Evolutionary conservation across 2,797 vertebrate genomes (phyloP).

Genomic region (Chelon labrosus): DNA sequence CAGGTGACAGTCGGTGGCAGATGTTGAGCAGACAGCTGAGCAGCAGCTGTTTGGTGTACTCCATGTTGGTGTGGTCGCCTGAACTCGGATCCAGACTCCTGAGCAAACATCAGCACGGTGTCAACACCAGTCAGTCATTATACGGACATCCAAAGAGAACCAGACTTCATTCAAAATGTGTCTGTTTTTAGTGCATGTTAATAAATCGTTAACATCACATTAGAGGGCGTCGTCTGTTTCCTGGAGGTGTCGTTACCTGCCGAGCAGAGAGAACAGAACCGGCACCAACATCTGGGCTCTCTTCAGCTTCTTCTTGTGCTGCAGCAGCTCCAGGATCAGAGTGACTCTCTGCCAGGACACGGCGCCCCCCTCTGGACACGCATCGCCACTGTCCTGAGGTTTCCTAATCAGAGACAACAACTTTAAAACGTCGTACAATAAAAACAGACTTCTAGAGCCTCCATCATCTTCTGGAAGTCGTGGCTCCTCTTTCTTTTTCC

Average conservation of each 20-base stretch:
- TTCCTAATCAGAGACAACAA: constrained; percentile 80
- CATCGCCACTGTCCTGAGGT: constrained; percentile 66
- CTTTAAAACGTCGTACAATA: no score
- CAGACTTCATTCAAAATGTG: background rate
- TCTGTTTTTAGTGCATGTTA: no score
- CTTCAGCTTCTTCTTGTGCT: constrained; percentile 97
- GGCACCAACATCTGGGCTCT: constrained; percentile 88
- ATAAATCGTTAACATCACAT: no score
- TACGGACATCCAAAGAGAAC: background rate
- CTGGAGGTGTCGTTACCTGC: constrained; percentile 82
- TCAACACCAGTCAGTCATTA: no score
- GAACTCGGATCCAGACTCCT: constrained; percentile 88
- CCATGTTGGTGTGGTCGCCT: constrained; percentile 84
- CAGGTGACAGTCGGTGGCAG: constrained; percentile 88
- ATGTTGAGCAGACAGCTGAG: constrained; percentile 92
- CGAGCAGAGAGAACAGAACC: constrained; percentile 90
- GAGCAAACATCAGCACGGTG: no score
- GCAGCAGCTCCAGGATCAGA: constrained; percentile 94
- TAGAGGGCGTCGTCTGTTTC: no score
- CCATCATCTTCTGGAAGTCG: no score
- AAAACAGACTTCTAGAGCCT: no score
- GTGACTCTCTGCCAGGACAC: constrained; percentile 91
- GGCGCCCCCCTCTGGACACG: constrained; percentile 65
- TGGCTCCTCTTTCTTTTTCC: no score
- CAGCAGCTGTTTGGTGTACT: constrained; percentile 96